Base-by-base conservation (phyloP, 1,140 invertebrate species). In the Archivesica marissinica region DNA sequence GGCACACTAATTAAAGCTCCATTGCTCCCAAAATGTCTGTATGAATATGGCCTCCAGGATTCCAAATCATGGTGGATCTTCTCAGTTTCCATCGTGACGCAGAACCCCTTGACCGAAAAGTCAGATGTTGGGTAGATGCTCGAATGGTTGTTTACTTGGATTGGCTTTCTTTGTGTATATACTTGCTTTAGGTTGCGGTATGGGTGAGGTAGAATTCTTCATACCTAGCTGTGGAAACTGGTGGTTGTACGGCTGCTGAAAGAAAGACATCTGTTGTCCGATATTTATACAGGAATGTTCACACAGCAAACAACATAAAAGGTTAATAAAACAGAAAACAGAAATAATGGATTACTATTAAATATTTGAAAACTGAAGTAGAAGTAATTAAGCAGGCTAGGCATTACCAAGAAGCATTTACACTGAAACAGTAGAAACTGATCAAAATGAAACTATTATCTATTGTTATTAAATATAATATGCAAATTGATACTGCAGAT, bases 91-190 rank as follows among this genome's bases (percentile, higher is more conserved):
- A 79, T 93, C 92, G 74, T 89, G 90, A 88, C 92, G 91, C 75
- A 87, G 90, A 89, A 93, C 90, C 92, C 92, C 92, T 92, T 93
- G 92, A 87, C 92, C 92, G 75, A 92, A 91, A 68, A 93, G 92
- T 93, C 92, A 93, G 85, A 93, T 93, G 90, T 92, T 93, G 6
- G 92, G 92, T 41, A 93, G 87, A 82, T 89, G 87, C 66, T 89
- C 87, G 41, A 72, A 74, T 66, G 80, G 76, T 68, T 25, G 41
- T 75, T 54, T 74, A 54, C 54, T 56, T 59, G 72, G 79, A 25
- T 79, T 78, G 39, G 50, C 39, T 81, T 87, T 83, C 33, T 84
- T 81, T 56, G 87, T 82, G 59, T 70, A 75, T 28, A 25, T 56
- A 59, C 44, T 50, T 28, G 39, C 86, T 84, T 91, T 88, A 47